Evolutionary conservation across 2,113 vertebrate species (phyloP), one percentile per base, ranked within the genome.

Genomic region (Ellobius talpinus): DNA sequence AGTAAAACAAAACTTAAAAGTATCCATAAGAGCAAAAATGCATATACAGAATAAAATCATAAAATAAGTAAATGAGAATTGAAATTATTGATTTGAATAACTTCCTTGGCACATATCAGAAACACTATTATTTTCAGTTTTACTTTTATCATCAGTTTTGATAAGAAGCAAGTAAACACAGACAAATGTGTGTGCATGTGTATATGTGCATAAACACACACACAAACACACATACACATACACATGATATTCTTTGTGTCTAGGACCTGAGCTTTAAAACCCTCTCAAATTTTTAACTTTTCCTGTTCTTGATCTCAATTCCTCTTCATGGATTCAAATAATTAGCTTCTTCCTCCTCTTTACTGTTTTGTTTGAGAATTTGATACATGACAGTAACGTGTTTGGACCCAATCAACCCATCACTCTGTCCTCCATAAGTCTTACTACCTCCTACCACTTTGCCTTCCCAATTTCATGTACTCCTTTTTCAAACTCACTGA

Each of bases 291-390:
- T 90, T 87, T 31, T 55, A 47, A 33, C 4, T 9, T 63, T 74
- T 68, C 1, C n/a, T 61, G 1, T 19, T 58, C 42, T 91, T 42
- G 91, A 12, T 84, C 14, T 87, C 6, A 36, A 24, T 45, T 87
- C 42, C 36, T 95, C 52, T 7, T 87, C 50, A 61, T 58, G 39
- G 82, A 50, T 84, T 96, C 81, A 94, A 79, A 82, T 13, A 90
- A 29, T 85, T 85, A 42, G 1, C 12, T 39, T 3, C 16, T 93
- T 8, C 50, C 10, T n/a, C 50, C 33, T 72, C 33, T 81, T 55
- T 19, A 81, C 7, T 21, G 11, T 79, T n/a, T 79, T 17, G 33
- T 36, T 74, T 81, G 33, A 55, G 9, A 36, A 81, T 81, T 81
- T 55, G 77, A 55, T 81, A 24, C 33, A 23, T 55, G 2, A 7